Evolutionary conservation across 1,140 invertebrate species (phyloP), one percentile per base, ranked within the genome.

Genomic region (Formica exsecta): DNA sequence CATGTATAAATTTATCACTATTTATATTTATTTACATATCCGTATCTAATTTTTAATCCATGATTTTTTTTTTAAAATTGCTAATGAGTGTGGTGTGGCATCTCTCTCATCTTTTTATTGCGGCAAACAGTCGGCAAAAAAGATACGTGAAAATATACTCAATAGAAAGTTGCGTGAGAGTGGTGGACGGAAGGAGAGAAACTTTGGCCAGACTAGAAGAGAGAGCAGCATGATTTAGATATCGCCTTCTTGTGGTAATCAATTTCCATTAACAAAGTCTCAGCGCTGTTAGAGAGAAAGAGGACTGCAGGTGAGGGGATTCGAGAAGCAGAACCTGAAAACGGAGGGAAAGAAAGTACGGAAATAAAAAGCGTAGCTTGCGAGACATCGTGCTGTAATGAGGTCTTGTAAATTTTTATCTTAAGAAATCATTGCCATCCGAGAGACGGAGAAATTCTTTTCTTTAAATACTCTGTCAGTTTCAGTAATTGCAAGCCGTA

Each of bases 221-320:
- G 88, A 88, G 89, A 91, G 89, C 76, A 91, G 89, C 92, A 93
- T 93, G 92, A 94, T 93, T 93, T 92, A 94, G 92, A 93, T 94
- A 94, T 93, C 91, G 93, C 85, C 88, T 93, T 91, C 91, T 92
- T 90, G 89, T 51, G 91, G 93, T 94, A 94, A 94, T 94, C 93
- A 94, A 94, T 94, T 94, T 93, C 91, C 93, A 94, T 94, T 93
- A 93, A 90, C 90, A 70, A 91, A 89, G 84, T 86, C 71, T 89
- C 32, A 66, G 89, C 86, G 70, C 86, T 48, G 85, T 90, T 87
- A 86, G 88, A 90, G 80, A 48, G 86, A 79, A 71, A 84, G 84
- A 85, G 62, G 80, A 83, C 38, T 83, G 79, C 54, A 44, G 66
- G 81, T 48, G 70, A 59, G 77, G 59, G 66, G 54, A 83, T 83